Evolutionary conservation across 2,113 vertebrate species (phyloP).

Genomic region (Semicossyphus pulcher): DNA sequence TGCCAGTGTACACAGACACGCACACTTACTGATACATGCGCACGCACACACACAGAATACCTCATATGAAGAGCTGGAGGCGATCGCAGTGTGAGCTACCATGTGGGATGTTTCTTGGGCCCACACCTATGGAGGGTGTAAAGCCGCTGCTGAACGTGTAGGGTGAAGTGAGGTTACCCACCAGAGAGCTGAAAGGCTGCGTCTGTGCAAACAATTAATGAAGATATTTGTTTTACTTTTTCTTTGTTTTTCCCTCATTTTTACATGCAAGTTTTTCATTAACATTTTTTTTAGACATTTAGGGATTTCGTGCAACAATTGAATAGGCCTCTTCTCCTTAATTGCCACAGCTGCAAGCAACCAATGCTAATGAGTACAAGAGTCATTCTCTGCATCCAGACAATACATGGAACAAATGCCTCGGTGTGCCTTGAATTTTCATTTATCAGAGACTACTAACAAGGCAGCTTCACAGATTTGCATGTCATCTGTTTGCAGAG

Average conservation of each 20-base stretch:
- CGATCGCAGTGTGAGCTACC: constrained; percentile 86
- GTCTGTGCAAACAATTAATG: background rate
- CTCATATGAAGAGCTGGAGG: constrained; percentile 89
- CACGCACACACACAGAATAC: constrained; percentile 53
- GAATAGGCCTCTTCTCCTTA: constrained; percentile 18
- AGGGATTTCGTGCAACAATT: constrained; percentile 17
- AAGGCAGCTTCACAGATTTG: constrained; percentile 36
- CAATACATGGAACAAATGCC: constrained; percentile 44
- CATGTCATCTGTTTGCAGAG: constrained; percentile 47
- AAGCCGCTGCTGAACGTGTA: constrained; percentile 73
- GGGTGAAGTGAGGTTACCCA: constrained; percentile 67
- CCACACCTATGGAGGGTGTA: constrained; percentile 77
- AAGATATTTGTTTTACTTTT: background rate
- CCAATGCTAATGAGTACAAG: constrained; percentile 42
- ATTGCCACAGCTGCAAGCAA: constrained; percentile 28
- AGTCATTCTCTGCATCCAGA: constrained; percentile 41
- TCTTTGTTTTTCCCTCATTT: background rate
- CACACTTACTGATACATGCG: constrained; percentile 27
- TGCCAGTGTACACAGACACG: constrained; percentile 87
- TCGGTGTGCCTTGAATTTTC: constrained; percentile 40
- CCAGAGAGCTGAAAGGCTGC: constrained; percentile 20
- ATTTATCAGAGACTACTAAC: constrained; percentile 31
- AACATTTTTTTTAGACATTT: constrained; percentile 19
- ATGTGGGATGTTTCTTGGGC: constrained; percentile 78
- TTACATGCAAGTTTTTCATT: background rate